Percentiles rank a stretch among this genome's conserved stretches.
These are phyloP conservation scores for Mythimna loreyi DNA, from an alignment of 2,888 invertebrate genomes.

Conservation along the genomic window DNA sequence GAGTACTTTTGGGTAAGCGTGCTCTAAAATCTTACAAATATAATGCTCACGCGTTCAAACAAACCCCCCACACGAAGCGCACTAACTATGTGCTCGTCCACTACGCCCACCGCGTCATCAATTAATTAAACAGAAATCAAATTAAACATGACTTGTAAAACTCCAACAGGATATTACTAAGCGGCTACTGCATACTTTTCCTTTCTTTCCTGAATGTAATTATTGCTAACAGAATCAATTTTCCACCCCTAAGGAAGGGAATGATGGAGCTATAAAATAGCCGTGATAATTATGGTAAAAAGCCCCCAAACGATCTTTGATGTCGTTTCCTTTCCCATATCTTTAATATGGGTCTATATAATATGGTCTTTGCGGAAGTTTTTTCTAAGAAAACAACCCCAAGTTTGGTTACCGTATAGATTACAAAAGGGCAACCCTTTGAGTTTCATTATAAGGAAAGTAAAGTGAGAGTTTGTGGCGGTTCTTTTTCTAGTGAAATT, in stretches of 20 bases:
- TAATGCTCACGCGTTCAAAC: too few relatives aligned
- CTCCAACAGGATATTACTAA: constrained; percentile 35
- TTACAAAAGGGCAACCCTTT: neutral
- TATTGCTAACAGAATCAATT: constrained; percentile 42
- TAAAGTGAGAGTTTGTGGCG: neutral
- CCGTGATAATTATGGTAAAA: constrained; percentile 55
- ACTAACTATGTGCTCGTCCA: too few relatives aligned
- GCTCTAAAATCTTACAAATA: too few relatives aligned
- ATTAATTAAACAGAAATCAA: constrained; percentile 15
- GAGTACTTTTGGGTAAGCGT: too few relatives aligned
- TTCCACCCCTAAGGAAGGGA: constrained; percentile 31
- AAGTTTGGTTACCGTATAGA: constrained; percentile 4
- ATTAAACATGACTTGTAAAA: constrained; percentile 5
- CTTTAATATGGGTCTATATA: constrained; percentile 13
- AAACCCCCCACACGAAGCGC: too few relatives aligned
- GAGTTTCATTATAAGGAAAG: neutral
- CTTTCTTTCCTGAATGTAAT: constrained; percentile 46
- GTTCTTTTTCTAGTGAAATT: too few relatives aligned
- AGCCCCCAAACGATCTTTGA: constrained; percentile 43
- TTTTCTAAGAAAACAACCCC: constrained; percentile 15
- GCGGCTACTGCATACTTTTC: constrained; percentile 26
- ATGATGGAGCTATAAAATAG: constrained; percentile 44
- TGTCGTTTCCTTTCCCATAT: constrained; percentile 34
- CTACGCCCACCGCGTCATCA: neutral
- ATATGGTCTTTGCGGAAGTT: constrained; percentile 9